phyloP scores from a whole-genome alignment of 2,888 invertebrate species.

The Ectobius pallidus region DNA sequence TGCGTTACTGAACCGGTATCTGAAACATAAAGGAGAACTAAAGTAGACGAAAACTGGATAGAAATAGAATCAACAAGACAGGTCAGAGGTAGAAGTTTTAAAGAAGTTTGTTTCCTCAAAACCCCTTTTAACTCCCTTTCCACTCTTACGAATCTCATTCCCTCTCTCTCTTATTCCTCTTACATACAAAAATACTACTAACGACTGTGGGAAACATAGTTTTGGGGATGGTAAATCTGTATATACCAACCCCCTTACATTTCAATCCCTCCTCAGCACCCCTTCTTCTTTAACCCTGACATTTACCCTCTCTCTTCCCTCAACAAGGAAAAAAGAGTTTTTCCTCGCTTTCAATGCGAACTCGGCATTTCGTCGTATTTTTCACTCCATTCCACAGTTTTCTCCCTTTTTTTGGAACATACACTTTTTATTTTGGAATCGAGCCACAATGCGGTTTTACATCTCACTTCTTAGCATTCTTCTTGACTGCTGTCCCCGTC shows the following conservation, averaged over 20 bases:
- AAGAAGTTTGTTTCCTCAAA: constrained; percentile 3
- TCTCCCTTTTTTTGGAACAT: not conserved
- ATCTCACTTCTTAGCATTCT: not conserved
- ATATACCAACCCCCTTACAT: constrained; percentile 21
- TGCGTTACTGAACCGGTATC: no score
- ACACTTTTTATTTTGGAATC: constrained; percentile 3
- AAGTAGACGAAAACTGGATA: not conserved
- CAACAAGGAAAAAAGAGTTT: not conserved
- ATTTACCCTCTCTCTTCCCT: not conserved
- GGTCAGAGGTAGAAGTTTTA: not conserved
- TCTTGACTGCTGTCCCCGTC: not conserved
- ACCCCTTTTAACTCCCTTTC: not conserved
- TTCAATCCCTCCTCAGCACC: constrained; percentile 27
- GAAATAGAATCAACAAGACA: not conserved
- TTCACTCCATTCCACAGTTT: not conserved
- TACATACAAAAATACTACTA: not conserved
- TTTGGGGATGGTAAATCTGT: constrained; percentile 13
- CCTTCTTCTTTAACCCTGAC: no score
- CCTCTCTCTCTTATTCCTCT: not conserved
- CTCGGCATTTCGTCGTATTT: not conserved
- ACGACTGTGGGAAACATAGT: constrained; percentile 3
- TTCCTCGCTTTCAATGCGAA: not conserved
- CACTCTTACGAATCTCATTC: not conserved
- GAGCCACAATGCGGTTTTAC: not conserved
- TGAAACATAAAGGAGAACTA: no score